Base-by-base conservation (phyloP, 2,888 invertebrate genomes). In the Macroteleia sp. region DNA sequence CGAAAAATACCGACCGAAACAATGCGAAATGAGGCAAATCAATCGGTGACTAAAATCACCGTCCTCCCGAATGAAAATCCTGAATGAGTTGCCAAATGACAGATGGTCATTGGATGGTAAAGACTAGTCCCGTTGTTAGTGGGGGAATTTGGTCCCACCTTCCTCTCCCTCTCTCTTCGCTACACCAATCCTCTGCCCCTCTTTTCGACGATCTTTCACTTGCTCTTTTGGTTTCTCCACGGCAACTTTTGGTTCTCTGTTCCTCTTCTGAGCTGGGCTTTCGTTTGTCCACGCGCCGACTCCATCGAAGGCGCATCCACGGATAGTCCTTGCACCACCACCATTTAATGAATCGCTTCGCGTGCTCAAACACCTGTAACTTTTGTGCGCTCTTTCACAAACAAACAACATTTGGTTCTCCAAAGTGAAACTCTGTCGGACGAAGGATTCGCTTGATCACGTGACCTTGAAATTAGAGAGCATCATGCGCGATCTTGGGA, bases 351-450 rank as follows among this genome's bases (percentile, higher is more conserved):
- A 67, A 73, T 69, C 41, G 76, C 77, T 61, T 70, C 66, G 70
- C 71, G 59, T 61, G 70, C 83, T 85, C 87, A 85, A 86, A 90
- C 89, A 90, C 90, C 90, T 90, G 90, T 90, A 88, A 89, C 85
- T 87, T 62, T 32, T 32, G 17, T 22, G 54, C 57, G 17, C 50
- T 39, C 41, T 28, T 34, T 39, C n/a, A 41, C 41, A 20, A 41
- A 48, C 10, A 28, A 14, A 1, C 25, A 1, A 10, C 14, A 16
- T 8, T 6, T 14, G 28, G 56, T 41, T 57, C 42, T 57, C 41
- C 56, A 57, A 42, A 57, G 56, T 41, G 54, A 28, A 28, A 39
- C 10, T 9, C 39, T 12, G 17, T 17, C 17, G 39, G 17, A 17
- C 39, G 17, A 39, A 10, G 39, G 39, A 2, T 9, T 4, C 1